Percentiles rank a stretch among this genome's conserved stretches.
Evolutionary conservation across 1,140 invertebrate genomes (phyloP).

Genomic region (Streblospio benedicti): DNA sequence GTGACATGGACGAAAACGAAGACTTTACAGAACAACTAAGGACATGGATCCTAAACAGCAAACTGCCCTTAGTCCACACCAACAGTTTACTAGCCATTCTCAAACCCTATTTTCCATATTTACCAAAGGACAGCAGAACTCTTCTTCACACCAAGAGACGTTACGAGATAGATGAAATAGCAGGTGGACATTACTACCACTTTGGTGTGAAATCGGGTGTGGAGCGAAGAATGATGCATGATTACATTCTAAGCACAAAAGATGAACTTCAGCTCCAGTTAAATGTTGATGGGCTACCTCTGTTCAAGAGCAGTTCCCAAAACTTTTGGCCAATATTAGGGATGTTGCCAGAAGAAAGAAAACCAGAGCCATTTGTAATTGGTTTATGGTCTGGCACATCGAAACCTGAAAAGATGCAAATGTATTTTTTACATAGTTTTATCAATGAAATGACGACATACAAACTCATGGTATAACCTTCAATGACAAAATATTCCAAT

Average conservation of each 20-base stretch:
- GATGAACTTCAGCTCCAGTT: conserved; percentile 5
- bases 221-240: background rate
- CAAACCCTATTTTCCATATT: conserved; percentile 4
- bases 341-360: background rate
- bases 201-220: conserved; percentile 16
- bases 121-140: conserved; percentile 21
- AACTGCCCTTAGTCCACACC: too few relatives aligned
- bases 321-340: conserved; percentile 8
- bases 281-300: conserved; percentile 10
- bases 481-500: background rate
- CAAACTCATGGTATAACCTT: background rate
- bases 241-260: background rate
- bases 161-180: conserved; percentile 4
- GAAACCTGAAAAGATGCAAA: conserved; percentile 11
- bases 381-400: conserved; percentile 13
- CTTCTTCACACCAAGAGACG: conserved; percentile 15
- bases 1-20: too few relatives aligned
- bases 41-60: too few relatives aligned
- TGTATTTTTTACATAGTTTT: background rate
- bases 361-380: conserved; percentile 4
- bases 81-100: conserved; percentile 16
- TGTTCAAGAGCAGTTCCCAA: conserved; percentile 9
- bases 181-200: conserved; percentile 19
- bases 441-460: conserved; percentile 9
- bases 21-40: too few relatives aligned